Base-by-base conservation (phyloP, 2,888 invertebrate genomes). In the Hipparchia sbordonii region DNA sequence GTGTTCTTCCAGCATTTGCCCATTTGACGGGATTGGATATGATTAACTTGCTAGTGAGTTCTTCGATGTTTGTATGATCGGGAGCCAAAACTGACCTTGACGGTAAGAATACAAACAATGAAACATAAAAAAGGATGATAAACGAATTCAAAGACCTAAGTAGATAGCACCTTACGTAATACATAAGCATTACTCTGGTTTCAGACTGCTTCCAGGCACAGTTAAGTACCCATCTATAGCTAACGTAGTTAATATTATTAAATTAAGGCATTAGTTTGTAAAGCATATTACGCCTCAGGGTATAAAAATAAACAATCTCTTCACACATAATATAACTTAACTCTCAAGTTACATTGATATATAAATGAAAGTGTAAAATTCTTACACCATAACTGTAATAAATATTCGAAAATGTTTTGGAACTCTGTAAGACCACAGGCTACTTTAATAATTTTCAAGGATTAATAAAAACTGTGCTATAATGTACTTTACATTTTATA, bases 51-150 rank as follows among this genome's bases (percentile, higher is more conserved):
- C 85, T 84, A 85, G 86, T 89, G 87, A 84, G 85, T 84, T 87
- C 85, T 82, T 79, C 79, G 87, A 86, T 87, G 89, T 89, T 91
- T 89, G 85, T 89, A 89, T 87, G 87, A 82, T 87, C 85, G 79
- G 82, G 80, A 83, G 82, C 82, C 85, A 86, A 82, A 82, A 80
- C 75, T 83, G 87, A 87, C 91, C 91, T 91, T 91, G 89, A 81
- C 82, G 90, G 88, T 89, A 88, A 89, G 89, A 87, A 83, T 78
- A 81, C 77, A 76, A 77, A 78, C 75, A 74, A 78, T 74, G 54
- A 68, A 67, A 72, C 72, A 63, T 67, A 63, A 67, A 60, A 39
- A 73, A 33, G 13, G 66, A 72, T 67, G 52, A 63, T 56, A 60
- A 72, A 67, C 62, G 46, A 59, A 70, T 63, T 65, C 61, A 59